phyloP scores from a whole-genome alignment of 2,113 vertebrate species.

The Gasterosteus nipponicus region DNA sequence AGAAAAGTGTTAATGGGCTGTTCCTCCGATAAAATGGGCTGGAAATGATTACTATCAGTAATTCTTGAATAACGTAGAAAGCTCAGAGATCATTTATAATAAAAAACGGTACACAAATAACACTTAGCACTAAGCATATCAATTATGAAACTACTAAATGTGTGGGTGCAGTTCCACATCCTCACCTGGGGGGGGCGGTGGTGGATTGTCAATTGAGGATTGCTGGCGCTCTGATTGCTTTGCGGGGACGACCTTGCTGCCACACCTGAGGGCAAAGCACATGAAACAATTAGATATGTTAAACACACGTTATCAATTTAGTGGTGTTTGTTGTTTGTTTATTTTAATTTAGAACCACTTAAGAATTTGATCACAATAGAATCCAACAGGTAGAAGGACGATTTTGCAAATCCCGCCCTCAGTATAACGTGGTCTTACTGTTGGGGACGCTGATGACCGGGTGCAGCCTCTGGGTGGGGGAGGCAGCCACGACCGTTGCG shows the following conservation, averaged over 20 bases:
- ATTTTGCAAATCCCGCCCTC: background rate
- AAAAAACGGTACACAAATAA: background rate
- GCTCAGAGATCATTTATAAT: background rate
- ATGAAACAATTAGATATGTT: conserved; percentile 7
- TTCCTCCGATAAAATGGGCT: background rate
- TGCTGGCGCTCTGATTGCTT: conserved; percentile 53
- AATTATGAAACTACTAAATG: background rate
- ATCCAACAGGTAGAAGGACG: background rate
- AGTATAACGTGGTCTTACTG: conserved; percentile 66
- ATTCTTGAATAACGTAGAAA: background rate
- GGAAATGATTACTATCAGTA: background rate
- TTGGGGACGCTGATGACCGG: conserved; percentile 64
- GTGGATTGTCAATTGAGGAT: conserved; percentile 72
- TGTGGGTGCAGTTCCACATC: conserved; percentile 12
- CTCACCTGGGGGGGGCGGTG: conserved; percentile 78
- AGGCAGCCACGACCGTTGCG: conserved; percentile 53
- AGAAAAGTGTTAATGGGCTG: background rate
- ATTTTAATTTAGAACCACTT: background rate
- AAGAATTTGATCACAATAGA: background rate
- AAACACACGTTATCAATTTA: background rate
- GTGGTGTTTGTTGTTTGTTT: no score
- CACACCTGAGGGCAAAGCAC: conserved; percentile 50
- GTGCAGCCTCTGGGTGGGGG: conserved; percentile 60
- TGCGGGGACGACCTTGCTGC: conserved; percentile 72
- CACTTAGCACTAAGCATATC: background rate